Conservation (phyloP, 1,140 invertebrate genomes). For the Drosophila rhopaloa region DNA sequence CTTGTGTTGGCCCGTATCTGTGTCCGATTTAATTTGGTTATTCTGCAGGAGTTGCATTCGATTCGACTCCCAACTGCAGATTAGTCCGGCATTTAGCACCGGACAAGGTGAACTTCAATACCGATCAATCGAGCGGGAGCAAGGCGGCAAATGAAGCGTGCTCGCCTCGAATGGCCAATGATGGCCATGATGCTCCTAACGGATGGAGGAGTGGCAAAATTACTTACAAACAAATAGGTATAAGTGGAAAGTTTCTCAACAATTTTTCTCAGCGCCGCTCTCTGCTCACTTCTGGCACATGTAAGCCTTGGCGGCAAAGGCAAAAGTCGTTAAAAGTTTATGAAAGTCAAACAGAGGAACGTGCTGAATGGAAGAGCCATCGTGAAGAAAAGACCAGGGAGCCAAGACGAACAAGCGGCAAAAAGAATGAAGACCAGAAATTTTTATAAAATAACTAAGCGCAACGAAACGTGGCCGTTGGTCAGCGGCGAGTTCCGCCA, state of each 20-base stretch:
- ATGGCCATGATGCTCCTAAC: slow-evolving; percentile 21
- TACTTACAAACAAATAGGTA: slow-evolving; percentile 63
- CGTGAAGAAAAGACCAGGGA: slow-evolving; percentile 14
- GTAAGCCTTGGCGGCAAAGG: slow-evolving; percentile 71
- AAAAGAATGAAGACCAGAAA: slow-evolving; percentile 37
- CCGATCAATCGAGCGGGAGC: slow-evolving; percentile 55
- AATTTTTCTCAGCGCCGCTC: slow-evolving; percentile 37
- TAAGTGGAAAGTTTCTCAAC: slow-evolving; percentile 75
- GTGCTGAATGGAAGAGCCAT: slow-evolving; percentile 47
- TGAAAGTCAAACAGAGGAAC: slow-evolving; percentile 83
- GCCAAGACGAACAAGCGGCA: slow-evolving; percentile 36
- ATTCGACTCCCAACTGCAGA: slow-evolving; percentile 6
- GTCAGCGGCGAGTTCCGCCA: slow-evolving; percentile 46
- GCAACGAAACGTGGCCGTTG: slow-evolving; percentile 77
- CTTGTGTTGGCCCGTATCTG: slow-evolving; percentile 41
- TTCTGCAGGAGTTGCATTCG: slow-evolving; percentile 26
- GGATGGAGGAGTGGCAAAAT: slow-evolving; percentile 52
- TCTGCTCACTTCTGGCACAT: slow-evolving; percentile 51
- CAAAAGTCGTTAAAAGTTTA: slow-evolving; percentile 84
- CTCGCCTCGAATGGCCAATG: slow-evolving; percentile 40
- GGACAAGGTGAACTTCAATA: slow-evolving; percentile 3
- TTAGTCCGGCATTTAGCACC: slow-evolving; percentile 26
- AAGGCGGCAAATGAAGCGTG: slow-evolving; percentile 38
- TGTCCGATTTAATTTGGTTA: slow-evolving; percentile 67
- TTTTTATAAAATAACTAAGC: slow-evolving; percentile 76